Evolutionary conservation across 2,797 vertebrate species (phyloP).

Genomic region (Okamejei kenojei): DNA sequence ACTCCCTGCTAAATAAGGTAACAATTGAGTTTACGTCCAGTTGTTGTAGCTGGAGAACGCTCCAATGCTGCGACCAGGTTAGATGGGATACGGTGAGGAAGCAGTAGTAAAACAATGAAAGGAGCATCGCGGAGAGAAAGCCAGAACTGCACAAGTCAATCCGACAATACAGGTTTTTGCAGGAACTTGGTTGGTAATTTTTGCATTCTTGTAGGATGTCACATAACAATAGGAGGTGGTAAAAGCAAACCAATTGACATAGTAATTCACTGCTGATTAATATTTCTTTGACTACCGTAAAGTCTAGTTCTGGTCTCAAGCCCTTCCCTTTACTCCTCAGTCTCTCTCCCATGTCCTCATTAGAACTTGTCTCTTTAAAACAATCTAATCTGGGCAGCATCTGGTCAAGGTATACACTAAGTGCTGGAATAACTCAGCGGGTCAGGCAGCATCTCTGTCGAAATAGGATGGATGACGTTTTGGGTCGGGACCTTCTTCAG

Average conservation of each 20-base stretch:
- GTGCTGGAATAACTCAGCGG: no score
- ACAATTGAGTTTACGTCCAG: not conserved
- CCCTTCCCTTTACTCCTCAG: not conserved
- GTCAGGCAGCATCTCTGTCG: no score
- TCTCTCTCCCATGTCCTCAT: not conserved
- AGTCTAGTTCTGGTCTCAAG: not conserved
- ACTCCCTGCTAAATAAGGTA: not conserved
- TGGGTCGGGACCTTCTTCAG: no score
- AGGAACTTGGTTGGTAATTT: not conserved
- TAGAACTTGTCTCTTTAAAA: not conserved
- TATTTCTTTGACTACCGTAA: not conserved
- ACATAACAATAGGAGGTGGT: no score
- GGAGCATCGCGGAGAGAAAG: not conserved
- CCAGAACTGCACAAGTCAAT: not conserved
- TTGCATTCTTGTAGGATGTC: not conserved
- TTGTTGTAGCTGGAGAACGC: not conserved
- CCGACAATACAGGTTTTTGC: not conserved
- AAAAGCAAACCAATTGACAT: not conserved
- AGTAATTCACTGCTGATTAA: not conserved
- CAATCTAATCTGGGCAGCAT: no score
- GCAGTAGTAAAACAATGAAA: not conserved
- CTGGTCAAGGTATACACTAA: no score
- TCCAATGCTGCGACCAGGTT: not conserved
- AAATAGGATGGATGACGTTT: no score
- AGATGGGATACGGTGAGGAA: not conserved